These are phyloP conservation scores for Pelobates cultripes DNA, from an alignment of 2,797 vertebrate species.

Conservation along the genomic window DNA sequence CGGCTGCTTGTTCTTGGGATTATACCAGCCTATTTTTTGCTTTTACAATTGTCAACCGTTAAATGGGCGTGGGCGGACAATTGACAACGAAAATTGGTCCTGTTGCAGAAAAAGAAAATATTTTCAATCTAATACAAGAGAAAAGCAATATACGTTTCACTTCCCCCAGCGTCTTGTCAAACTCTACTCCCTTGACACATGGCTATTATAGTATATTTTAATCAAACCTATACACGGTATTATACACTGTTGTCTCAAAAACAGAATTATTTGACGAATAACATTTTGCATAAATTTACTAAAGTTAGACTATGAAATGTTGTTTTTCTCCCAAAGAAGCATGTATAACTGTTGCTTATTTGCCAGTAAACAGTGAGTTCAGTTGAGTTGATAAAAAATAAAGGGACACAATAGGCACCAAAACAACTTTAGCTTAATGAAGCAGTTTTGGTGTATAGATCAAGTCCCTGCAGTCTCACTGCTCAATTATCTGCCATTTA, in stretches of 20 bases:
- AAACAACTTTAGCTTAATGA: no score
- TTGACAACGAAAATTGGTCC: conserved; percentile 47
- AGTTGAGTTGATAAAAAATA: no score
- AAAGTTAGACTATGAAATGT: no score
- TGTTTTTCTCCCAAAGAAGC: no score
- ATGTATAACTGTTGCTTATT: no score
- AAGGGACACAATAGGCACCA: no score
- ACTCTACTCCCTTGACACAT: background rate
- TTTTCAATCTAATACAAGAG: conserved; percentile 45
- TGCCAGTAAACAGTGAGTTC: no score
- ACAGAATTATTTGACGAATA: no score
- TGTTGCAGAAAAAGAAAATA: conserved; percentile 36
- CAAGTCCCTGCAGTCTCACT: no score
- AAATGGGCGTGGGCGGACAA: conserved; percentile 50
- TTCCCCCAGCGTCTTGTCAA: conserved; percentile 45
- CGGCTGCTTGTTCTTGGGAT: conserved; percentile 5
- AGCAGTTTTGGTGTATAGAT: no score
- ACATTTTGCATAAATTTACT: no score
- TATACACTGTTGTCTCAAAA: background rate
- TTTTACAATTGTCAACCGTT: conserved; percentile 18
- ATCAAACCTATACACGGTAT: conserved; percentile 35
- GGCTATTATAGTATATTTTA: conserved; percentile 49
- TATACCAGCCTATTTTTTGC: conserved; percentile 21
- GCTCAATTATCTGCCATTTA: no score
- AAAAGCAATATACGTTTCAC: conserved; percentile 48